These are phyloP conservation scores for Eupithecia subfuscata DNA, from an alignment of 2,888 invertebrate species.

Conservation along the genomic window DNA sequence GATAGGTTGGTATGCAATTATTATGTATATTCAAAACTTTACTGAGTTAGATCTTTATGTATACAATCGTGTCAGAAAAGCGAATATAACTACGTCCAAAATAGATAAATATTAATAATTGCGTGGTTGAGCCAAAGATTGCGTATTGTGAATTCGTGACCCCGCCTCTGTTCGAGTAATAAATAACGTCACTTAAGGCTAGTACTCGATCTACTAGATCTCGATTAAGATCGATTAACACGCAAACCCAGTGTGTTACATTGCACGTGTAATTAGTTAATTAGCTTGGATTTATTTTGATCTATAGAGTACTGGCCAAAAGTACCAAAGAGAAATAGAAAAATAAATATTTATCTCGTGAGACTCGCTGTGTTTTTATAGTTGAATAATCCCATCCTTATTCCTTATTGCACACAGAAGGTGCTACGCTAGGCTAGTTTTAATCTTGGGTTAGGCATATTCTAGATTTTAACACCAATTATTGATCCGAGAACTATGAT, in stretches of 20 bases:
- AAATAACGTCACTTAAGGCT: slow-evolving; percentile 39
- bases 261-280: neutral
- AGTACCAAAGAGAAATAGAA: slow-evolving; percentile 62
- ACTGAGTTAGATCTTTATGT: neutral
- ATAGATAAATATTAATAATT: slow-evolving; percentile 15
- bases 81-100: slow-evolving; percentile 29
- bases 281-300: neutral
- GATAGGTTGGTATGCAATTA: neutral
- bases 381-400: neutral
- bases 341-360: slow-evolving; percentile 51
- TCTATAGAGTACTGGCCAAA: slow-evolving; percentile 49
- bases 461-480: too few species aligned
- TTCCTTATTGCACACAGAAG: neutral
- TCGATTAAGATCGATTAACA: neutral
- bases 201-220: slow-evolving; percentile 36
- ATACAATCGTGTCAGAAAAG: neutral
- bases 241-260: slow-evolving; percentile 16
- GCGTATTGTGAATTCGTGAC: slow-evolving; percentile 32
- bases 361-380: neutral
- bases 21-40: neutral
- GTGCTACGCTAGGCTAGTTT: neutral
- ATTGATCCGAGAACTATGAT: too few species aligned
- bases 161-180: slow-evolving; percentile 49
- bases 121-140: slow-evolving; percentile 57
- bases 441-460: neutral